Percentiles rank a stretch among this genome's conserved stretches.
phyloP scores from a whole-genome alignment of 2,888 invertebrate genomes.

The Notodromas monacha region DNA sequence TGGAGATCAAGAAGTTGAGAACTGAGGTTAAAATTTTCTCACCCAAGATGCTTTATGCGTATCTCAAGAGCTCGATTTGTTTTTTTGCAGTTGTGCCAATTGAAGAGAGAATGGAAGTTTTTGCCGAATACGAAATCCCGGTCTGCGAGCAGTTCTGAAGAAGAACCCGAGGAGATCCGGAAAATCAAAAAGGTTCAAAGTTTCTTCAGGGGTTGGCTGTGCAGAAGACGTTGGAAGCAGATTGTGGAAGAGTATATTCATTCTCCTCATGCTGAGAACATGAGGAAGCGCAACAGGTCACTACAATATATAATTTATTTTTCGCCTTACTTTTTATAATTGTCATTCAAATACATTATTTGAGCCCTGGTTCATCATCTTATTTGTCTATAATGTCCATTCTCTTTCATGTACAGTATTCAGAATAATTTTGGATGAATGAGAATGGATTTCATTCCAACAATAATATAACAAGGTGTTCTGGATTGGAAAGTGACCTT shows the following conservation, averaged over 20 bases:
- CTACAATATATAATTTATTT: conserved; percentile 11
- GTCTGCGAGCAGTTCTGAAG: conserved; percentile 10
- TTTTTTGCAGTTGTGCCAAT: conserved; percentile 30
- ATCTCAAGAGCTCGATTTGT: conserved; percentile 8
- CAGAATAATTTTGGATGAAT: too few relatives aligned
- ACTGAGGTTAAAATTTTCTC: conserved; percentile 32
- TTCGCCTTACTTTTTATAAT: conserved; percentile 7
- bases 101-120: conserved; percentile 44
- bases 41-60: not conserved
- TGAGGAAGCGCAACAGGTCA: conserved; percentile 60
- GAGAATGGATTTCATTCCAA: too few relatives aligned
- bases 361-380: too few relatives aligned
- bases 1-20: conserved; percentile 55
- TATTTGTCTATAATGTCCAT: too few relatives aligned
- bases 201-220: conserved; percentile 73
- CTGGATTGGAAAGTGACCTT: too few relatives aligned
- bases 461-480: too few relatives aligned
- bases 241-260: conserved; percentile 78
- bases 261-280: conserved; percentile 69
- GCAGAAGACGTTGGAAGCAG: conserved; percentile 65
- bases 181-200: conserved; percentile 59
- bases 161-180: conserved; percentile 35
- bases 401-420: too few relatives aligned
- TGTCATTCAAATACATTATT: too few relatives aligned
- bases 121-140: conserved; percentile 11